Conservation (phyloP, 1,140 invertebrate species). For the Protaetia brevitarsis region DNA sequence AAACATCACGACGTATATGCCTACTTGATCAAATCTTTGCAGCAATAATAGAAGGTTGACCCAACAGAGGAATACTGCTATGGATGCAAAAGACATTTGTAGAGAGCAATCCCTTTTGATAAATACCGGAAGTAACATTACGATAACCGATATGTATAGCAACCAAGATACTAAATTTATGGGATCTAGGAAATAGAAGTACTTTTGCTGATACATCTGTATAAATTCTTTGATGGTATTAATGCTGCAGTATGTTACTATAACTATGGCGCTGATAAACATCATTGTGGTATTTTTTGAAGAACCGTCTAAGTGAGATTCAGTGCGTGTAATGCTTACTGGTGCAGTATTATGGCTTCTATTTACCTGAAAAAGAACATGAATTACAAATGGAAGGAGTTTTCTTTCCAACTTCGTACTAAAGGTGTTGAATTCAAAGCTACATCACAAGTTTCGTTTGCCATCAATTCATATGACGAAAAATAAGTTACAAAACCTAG, state of each 20-base stretch:
- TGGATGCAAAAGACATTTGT: constrained; percentile 68
- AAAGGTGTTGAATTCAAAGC: not conserved
- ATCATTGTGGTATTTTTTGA: constrained; percentile 41
- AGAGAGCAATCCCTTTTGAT: constrained; percentile 49
- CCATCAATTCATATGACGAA: constrained; percentile 51
- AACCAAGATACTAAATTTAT: constrained; percentile 74
- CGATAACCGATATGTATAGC: constrained; percentile 62
- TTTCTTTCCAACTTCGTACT: not conserved
- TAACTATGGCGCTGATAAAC: constrained; percentile 59
- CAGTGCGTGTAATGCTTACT: not conserved
- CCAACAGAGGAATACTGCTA: constrained; percentile 84
- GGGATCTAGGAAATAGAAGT: constrained; percentile 70
- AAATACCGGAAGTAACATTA: constrained; percentile 62
- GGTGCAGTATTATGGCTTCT: not conserved
- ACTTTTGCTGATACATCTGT: constrained; percentile 74
- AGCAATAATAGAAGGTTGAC: constrained; percentile 81
- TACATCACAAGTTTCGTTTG: constrained; percentile 52
- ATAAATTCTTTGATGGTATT: constrained; percentile 70
- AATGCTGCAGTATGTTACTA: constrained; percentile 67
- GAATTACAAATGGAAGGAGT: too few species aligned
- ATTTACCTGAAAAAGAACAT: not conserved
- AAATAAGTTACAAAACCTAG: constrained; percentile 71
- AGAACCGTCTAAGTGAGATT: not conserved
- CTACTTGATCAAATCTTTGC: constrained; percentile 74
- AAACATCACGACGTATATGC: constrained; percentile 92